phyloP scores from a whole-genome alignment of 2,797 vertebrate species.

The Scolopax rusticola region DNA sequence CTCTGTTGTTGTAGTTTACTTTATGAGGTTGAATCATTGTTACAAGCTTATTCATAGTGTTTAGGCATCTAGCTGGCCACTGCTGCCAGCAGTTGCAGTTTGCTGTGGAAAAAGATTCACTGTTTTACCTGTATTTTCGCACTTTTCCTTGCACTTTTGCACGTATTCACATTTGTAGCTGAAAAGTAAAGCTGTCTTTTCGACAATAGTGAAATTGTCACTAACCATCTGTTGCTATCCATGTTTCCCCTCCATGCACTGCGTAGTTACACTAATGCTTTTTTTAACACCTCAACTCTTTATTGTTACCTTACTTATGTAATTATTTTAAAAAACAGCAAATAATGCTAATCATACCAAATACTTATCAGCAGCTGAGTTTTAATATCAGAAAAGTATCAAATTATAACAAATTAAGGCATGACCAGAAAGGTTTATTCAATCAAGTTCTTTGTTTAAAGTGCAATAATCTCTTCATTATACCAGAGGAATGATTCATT shows the following conservation, averaged over 20 bases:
- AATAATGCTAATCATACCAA: not conserved
- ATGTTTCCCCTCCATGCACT: not conserved
- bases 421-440: not conserved
- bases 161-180: fast-evolving
- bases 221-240: not conserved
- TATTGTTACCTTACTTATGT: not conserved
- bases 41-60: not conserved
- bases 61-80: not conserved
- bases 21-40: not conserved
- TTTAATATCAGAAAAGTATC: not conserved
- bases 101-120: not conserved
- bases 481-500: not conserved
- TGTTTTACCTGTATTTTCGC: not conserved
- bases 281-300: not conserved
- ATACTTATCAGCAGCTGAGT: not conserved
- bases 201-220: not conserved
- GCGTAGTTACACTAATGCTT: not conserved
- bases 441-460: not conserved
- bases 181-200: not conserved
- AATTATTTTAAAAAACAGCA: not conserved
- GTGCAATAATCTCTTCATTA: not conserved
- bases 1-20: not conserved
- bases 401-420: not conserved
- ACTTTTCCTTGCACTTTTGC: not conserved
- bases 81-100: not conserved